A percentile compares a stretch with the other conserved stretches of the same genome.
These are phyloP conservation scores for Pomacea canaliculata DNA, from an alignment of 2,888 invertebrate species.

Conservation along the genomic window DNA sequence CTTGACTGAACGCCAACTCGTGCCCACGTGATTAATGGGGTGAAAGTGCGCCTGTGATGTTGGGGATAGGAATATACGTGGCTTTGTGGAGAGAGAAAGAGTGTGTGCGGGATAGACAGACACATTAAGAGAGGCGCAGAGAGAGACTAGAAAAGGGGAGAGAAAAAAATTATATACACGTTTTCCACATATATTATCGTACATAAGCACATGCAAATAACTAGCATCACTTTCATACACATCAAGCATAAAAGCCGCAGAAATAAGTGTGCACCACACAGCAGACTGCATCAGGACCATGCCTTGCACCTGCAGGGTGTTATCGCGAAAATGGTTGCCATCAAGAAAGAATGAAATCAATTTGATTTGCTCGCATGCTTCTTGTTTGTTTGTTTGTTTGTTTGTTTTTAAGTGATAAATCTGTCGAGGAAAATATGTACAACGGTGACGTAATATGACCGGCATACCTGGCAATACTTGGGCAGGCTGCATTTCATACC, in stretches of 20 bases:
- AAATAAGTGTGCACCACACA: too few species aligned
- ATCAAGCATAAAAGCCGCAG: neutral
- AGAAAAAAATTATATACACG: neutral
- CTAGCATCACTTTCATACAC: neutral
- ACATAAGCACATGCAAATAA: neutral
- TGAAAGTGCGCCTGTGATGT: too few species aligned
- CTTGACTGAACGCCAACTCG: too few species aligned
- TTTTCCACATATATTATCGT: neutral
- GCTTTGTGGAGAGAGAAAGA: too few species aligned
- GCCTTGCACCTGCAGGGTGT: too few species aligned
- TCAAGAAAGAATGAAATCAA: too few species aligned
- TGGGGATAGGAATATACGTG: too few species aligned
- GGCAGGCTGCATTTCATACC: too few species aligned
- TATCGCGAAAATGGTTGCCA: too few species aligned
- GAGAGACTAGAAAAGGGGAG: neutral
- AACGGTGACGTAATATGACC: neutral
- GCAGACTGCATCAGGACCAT: too few species aligned
- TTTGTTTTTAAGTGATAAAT: neutral
- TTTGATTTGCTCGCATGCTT: neutral
- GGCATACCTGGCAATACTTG: neutral
- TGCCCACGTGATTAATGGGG: too few species aligned
- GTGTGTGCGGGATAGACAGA: too few species aligned
- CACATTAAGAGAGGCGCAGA: neutral
- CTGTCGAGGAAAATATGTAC: neutral
- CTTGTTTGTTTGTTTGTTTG: neutral